Conservation (phyloP, 1,140 invertebrate genomes). For the Camponotus pennsylvanicus region DNA sequence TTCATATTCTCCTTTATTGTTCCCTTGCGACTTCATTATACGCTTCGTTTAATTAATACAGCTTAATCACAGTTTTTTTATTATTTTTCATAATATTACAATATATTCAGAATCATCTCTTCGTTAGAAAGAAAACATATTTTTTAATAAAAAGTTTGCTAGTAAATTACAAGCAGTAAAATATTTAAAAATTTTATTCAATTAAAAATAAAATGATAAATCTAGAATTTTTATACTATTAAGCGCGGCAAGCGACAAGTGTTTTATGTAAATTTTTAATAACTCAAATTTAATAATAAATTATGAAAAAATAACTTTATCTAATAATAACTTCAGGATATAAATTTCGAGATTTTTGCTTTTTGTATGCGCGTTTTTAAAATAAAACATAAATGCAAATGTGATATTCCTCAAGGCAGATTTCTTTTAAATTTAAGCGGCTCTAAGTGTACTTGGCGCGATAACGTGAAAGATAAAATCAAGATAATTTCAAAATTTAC, state of each 20-base stretch:
- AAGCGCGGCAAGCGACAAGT: neutral
- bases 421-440: neutral
- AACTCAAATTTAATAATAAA: neutral
- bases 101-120: neutral
- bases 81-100: slow-evolving; percentile 22
- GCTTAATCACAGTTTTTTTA: neutral
- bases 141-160: neutral
- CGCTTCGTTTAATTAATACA: slow-evolving; percentile 29
- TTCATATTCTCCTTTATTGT: neutral
- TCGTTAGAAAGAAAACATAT: neutral
- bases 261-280: neutral
- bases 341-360: neutral
- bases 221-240: neutral
- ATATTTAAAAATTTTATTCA: neutral
- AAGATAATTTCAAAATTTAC: slow-evolving; percentile 11
- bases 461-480: slow-evolving; percentile 3
- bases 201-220: neutral
- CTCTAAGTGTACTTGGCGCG: neutral
- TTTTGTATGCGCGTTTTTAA: no score
- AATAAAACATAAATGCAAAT: neutral
- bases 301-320: neutral
- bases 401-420: neutral
- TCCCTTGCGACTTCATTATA: neutral
- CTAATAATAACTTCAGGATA: neutral
- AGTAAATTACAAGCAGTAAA: neutral